phyloP scores from a whole-genome alignment of 2,113 vertebrate genomes.

The Procavia capensis region DNA sequence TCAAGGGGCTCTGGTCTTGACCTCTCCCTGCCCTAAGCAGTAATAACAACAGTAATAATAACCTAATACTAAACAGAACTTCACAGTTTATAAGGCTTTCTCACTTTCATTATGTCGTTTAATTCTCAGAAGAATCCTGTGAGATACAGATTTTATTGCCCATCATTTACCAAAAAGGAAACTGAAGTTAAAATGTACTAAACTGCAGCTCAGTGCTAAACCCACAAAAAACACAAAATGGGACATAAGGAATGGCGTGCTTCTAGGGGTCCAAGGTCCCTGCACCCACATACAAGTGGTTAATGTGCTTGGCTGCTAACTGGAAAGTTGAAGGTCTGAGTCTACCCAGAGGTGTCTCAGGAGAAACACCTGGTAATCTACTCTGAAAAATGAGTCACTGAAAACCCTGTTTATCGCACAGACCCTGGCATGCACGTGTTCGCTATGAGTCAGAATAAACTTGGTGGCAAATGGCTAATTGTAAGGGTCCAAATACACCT shows the following conservation, averaged over 20 bases:
- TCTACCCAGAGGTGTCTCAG: no score
- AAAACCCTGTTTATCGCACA: no score
- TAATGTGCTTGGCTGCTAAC: no score
- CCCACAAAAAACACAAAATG: background rate
- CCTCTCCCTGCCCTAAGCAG: background rate
- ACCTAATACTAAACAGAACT: constrained; percentile 28
- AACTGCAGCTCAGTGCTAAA: background rate
- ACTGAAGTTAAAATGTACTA: constrained; percentile 38
- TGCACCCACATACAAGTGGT: no score
- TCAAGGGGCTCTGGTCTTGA: background rate
- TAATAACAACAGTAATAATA: constrained; percentile 20
- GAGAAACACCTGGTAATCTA: no score
- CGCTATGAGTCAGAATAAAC: no score
- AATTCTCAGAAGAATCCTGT: constrained; percentile 33
- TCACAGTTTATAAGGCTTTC: constrained; percentile 12
- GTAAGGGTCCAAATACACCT: background rate
- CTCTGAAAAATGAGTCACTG: no score
- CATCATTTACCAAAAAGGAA: constrained; percentile 57
- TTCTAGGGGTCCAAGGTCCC: constrained; percentile 12
- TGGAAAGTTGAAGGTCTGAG: no score
- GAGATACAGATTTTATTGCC: constrained; percentile 31
- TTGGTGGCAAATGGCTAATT: no score
- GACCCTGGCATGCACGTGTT: no score
- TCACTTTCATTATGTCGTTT: constrained; percentile 10
- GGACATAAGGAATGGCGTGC: background rate